Evolutionary conservation across 2,113 vertebrate genomes (phyloP).

Genomic region (Geococcyx californianus): DNA sequence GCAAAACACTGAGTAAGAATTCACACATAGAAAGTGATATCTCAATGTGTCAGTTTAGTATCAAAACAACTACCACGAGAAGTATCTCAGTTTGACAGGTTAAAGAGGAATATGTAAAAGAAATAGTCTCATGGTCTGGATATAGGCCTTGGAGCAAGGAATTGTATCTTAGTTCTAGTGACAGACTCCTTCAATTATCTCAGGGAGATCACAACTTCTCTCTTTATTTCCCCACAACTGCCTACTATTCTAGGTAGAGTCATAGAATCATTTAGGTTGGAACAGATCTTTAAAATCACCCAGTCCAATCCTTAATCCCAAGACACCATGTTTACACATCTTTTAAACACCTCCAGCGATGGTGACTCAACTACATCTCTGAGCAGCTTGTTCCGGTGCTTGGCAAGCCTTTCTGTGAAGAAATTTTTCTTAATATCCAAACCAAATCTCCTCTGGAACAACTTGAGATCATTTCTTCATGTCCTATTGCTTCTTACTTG

Average conservation of each 20-base stretch:
- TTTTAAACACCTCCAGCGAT: no score
- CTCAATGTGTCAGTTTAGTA: conserved; percentile 74
- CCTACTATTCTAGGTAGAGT: background rate
- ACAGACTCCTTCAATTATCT: background rate
- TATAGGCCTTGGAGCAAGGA: conserved; percentile 13
- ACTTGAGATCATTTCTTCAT: no score
- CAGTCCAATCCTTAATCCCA: no score
- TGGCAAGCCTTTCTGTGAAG: no score
- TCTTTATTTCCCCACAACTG: background rate
- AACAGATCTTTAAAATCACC: no score
- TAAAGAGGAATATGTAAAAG: conserved; percentile 55
- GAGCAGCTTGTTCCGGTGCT: no score
- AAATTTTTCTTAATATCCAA: no score
- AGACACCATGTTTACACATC: no score
- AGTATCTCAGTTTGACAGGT: conserved; percentile 69
- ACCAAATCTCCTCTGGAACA: no score
- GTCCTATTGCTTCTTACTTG: no score
- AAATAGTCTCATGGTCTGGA: conserved; percentile 17
- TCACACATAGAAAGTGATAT: conserved; percentile 76
- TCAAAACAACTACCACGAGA: conserved; percentile 75
- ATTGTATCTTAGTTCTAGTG: conserved; percentile 15
- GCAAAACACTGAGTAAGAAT: conserved; percentile 77
- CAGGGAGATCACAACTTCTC: background rate
- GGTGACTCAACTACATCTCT: no score
- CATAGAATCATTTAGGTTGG: no score